Evolutionary conservation across 2,113 vertebrate species (phyloP).

Genomic region (Excalfactoria chinensis): DNA sequence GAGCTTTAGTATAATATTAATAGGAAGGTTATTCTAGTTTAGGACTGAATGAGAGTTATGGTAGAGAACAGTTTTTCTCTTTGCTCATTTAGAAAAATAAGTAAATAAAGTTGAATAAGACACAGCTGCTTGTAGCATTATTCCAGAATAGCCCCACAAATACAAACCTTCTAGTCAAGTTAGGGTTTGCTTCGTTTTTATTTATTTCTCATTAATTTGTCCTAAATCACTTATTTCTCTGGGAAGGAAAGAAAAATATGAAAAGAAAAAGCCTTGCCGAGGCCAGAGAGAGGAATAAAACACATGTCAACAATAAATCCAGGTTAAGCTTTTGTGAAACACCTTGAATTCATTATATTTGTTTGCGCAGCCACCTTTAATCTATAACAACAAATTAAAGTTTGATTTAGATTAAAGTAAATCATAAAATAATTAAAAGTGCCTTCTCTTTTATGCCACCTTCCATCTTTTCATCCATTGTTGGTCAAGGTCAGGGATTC

Average conservation of each 20-base stretch:
- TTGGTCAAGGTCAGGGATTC: neutral
- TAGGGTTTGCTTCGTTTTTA: constrained; percentile 43
- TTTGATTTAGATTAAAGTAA: constrained; percentile 77
- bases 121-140: constrained; percentile 39
- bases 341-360: constrained; percentile 71
- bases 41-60: constrained; percentile 49
- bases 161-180: constrained; percentile 30
- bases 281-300: constrained; percentile 21
- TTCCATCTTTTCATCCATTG: neutral
- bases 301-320: constrained; percentile 58
- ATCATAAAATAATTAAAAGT: constrained; percentile 69
- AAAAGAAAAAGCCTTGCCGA: neutral
- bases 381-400: constrained; percentile 78
- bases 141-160: constrained; percentile 37
- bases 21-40: constrained; percentile 75
- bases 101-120: neutral
- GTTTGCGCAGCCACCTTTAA: constrained; percentile 65
- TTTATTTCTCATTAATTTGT: constrained; percentile 48
- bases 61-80: constrained; percentile 53
- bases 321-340: constrained; percentile 66
- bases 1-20: constrained; percentile 78
- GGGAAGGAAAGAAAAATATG: neutral
- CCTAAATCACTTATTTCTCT: constrained; percentile 45
- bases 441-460: neutral
- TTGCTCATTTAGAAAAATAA: constrained; percentile 41